Conservation (phyloP, 1,140 invertebrate genomes). For the Galendromus occidentalis region DNA sequence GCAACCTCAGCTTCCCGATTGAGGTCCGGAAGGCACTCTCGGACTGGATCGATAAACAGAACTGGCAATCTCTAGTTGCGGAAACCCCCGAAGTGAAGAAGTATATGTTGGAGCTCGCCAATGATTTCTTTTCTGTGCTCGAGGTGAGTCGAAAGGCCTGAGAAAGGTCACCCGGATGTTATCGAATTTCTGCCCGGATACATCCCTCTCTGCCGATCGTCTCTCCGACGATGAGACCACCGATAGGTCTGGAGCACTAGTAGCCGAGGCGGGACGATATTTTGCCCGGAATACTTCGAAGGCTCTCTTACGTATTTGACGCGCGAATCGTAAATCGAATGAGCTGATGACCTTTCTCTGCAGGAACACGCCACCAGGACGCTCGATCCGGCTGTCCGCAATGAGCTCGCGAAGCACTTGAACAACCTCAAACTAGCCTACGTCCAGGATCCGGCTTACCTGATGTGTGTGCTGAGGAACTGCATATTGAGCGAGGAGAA, state of each 20-base stretch:
- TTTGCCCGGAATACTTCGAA: too few species aligned
- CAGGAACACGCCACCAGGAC: neutral
- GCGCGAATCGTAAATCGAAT: too few species aligned
- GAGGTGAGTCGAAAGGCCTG: constrained; percentile 52
- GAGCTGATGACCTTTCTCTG: too few species aligned
- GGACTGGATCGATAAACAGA: constrained; percentile 64
- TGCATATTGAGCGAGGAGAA: constrained; percentile 25
- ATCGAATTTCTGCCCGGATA: too few species aligned
- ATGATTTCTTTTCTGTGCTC: constrained; percentile 50
- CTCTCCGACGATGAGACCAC: too few species aligned
- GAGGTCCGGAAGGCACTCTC: constrained; percentile 70
- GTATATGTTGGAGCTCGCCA: constrained; percentile 39
- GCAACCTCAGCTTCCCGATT: constrained; percentile 65
- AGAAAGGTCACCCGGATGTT: too few species aligned
- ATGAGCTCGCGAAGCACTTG: constrained; percentile 13
- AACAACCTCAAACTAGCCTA: constrained; percentile 12
- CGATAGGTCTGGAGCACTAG: too few species aligned
- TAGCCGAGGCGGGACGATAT: too few species aligned
- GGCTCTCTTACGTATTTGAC: too few species aligned
- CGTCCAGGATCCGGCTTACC: neutral
- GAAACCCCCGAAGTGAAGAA: constrained; percentile 42
- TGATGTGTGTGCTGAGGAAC: constrained; percentile 15
- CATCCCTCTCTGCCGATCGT: too few species aligned
- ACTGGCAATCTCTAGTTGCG: constrained; percentile 51
- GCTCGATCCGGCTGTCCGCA: neutral